These are phyloP conservation scores for Decapterus maruadsi DNA, from an alignment of 2,797 vertebrate species.

Conservation along the genomic window DNA sequence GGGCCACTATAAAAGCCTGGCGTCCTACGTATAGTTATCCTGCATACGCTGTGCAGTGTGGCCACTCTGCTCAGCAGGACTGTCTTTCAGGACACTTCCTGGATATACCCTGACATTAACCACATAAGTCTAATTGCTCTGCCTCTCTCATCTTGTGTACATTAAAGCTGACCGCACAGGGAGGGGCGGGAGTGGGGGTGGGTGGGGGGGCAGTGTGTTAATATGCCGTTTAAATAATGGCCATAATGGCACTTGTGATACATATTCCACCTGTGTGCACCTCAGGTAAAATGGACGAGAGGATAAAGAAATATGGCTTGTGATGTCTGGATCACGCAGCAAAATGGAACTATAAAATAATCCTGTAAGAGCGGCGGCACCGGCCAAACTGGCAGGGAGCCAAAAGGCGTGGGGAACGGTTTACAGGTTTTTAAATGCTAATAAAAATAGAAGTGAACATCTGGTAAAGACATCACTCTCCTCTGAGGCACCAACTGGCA, in stretches of 20 bases:
- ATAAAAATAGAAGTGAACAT: slow-evolving; percentile 81
- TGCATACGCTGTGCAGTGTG: slow-evolving; percentile 26
- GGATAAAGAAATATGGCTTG: slow-evolving; percentile 57
- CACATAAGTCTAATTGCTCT: slow-evolving; percentile 68
- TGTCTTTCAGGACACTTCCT: slow-evolving; percentile 25
- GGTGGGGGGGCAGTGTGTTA: slow-evolving; percentile 35
- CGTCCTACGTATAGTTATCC: neutral
- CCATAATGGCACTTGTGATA: slow-evolving; percentile 60
- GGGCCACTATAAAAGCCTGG: slow-evolving; percentile 36
- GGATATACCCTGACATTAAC: slow-evolving; percentile 62
- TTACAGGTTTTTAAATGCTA: slow-evolving; percentile 70
- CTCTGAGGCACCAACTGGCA: slow-evolving; percentile 73
- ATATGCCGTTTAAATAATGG: slow-evolving; percentile 52
- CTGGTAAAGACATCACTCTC: slow-evolving; percentile 78
- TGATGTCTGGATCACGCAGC: slow-evolving; percentile 55
- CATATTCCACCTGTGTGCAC: slow-evolving; percentile 51
- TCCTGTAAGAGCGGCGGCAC: slow-evolving; percentile 58
- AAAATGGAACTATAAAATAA: slow-evolving; percentile 72
- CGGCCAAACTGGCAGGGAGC: slow-evolving; percentile 61
- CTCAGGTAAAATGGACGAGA: slow-evolving; percentile 58
- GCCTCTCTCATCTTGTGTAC: slow-evolving; percentile 56
- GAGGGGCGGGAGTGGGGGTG: slow-evolving; percentile 54
- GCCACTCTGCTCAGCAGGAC: slow-evolving; percentile 23
- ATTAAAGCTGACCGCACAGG: slow-evolving; percentile 58
- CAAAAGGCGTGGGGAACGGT: slow-evolving; percentile 56